Evolutionary conservation across 2,113 vertebrate genomes (phyloP).

Genomic region (Gallinago paraguaiae): DNA sequence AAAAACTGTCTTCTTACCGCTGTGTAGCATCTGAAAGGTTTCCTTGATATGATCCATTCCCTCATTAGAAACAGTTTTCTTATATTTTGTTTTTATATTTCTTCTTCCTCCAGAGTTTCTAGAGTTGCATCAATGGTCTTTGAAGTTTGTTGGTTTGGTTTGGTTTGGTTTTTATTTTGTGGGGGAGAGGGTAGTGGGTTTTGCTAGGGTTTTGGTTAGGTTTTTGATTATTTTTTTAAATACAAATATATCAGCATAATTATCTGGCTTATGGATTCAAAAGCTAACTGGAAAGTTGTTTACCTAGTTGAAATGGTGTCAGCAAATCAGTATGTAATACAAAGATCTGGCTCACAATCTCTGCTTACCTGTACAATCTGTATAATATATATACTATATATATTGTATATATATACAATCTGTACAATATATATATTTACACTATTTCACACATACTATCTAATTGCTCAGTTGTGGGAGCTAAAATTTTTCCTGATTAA

Average conservation of each 20-base stretch:
- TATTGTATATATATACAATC: no score
- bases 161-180: neutral
- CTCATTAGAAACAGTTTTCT: neutral
- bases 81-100: neutral
- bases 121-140: neutral
- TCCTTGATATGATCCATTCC: neutral
- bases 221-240: neutral
- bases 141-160: neutral
- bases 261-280: neutral
- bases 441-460: neutral
- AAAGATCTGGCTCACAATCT: neutral
- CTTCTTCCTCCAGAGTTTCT: neutral
- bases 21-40: neutral
- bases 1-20: neutral
- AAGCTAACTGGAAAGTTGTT: neutral
- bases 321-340: neutral
- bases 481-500: neutral
- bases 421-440: no score
- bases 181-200: fast-evolving
- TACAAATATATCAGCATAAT: neutral
- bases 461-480: neutral
- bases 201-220: neutral
- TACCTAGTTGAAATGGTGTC: neutral
- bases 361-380: neutral
- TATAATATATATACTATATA: no score